These are phyloP conservation scores for Callipepla squamata DNA, from an alignment of 2,113 vertebrate species.

Conservation along the genomic window DNA sequence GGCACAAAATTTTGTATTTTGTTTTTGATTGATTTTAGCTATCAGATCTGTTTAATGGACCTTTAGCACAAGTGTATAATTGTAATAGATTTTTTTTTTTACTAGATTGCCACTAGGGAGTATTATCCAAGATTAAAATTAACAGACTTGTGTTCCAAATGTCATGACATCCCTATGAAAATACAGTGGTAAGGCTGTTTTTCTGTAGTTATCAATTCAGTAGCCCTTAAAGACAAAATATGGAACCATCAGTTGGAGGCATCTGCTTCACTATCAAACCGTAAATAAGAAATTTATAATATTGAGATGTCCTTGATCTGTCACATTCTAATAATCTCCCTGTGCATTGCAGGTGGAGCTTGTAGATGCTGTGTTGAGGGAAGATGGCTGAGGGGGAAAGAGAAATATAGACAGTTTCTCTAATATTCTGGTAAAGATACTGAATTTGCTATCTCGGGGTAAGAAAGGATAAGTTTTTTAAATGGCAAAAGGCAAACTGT, in stretches of 20 bases:
- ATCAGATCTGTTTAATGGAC: background rate
- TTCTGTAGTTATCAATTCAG: constrained; percentile 12
- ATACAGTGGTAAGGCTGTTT: background rate
- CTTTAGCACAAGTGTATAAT: background rate
- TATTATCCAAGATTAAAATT: constrained; percentile 37
- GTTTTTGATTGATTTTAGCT: background rate
- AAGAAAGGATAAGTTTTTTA: background rate
- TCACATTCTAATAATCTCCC: background rate
- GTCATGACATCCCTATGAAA: background rate
- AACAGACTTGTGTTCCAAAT: constrained; percentile 7
- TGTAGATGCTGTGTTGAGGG: rapidly evolving
- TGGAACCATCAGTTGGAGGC: background rate
- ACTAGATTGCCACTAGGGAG: background rate
- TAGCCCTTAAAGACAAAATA: constrained; percentile 41
- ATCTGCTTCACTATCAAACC: background rate
- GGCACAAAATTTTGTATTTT: background rate
- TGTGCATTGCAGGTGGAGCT: background rate
- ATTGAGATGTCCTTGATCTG: background rate
- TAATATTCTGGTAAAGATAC: background rate
- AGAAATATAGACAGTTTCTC: background rate
- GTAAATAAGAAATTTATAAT: constrained; percentile 11
- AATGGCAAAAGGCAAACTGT: background rate
- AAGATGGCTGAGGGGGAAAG: rapidly evolving
- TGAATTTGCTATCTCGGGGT: background rate
- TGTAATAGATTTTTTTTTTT: constrained; percentile 16